Evolutionary conservation across 2,797 vertebrate species (phyloP).

Genomic region (Babyrousa celebensis): DNA sequence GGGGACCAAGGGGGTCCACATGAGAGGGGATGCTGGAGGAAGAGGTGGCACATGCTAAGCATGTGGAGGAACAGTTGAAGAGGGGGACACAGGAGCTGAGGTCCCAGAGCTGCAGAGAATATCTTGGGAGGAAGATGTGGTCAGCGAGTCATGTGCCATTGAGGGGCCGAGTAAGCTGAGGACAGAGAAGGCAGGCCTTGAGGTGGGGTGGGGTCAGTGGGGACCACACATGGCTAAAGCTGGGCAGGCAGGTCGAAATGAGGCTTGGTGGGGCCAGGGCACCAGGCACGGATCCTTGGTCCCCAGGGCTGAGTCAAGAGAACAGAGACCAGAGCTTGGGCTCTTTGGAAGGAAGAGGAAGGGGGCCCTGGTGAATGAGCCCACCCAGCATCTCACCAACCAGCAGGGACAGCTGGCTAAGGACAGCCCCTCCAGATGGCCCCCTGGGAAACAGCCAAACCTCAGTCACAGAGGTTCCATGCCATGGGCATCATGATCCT

Average conservation of each 20-base stretch:
- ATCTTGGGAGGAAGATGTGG: background rate
- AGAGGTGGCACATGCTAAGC: background rate
- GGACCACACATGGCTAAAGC: background rate
- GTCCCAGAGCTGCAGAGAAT: background rate
- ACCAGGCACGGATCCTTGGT: background rate
- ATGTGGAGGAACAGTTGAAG: background rate
- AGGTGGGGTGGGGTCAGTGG: background rate
- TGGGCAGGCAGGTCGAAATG: background rate
- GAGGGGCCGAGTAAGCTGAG: background rate
- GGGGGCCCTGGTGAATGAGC: background rate
- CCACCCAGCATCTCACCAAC: background rate
- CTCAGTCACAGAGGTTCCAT: background rate
- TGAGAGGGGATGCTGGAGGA: background rate
- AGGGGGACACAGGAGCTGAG: background rate
- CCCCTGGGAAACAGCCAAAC: background rate
- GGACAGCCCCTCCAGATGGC: too few relatives aligned
- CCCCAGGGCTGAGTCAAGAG: background rate
- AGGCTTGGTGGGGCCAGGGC: background rate
- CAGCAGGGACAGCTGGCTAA: background rate
- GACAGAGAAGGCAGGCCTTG: background rate
- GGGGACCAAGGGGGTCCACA: background rate
- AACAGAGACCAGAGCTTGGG: too few relatives aligned
- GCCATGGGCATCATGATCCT: background rate
- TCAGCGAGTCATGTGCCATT: background rate
- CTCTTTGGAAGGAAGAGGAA: background rate